Conservation (phyloP, 1,140 invertebrate species). For the Sminthurides bifidus region DNA sequence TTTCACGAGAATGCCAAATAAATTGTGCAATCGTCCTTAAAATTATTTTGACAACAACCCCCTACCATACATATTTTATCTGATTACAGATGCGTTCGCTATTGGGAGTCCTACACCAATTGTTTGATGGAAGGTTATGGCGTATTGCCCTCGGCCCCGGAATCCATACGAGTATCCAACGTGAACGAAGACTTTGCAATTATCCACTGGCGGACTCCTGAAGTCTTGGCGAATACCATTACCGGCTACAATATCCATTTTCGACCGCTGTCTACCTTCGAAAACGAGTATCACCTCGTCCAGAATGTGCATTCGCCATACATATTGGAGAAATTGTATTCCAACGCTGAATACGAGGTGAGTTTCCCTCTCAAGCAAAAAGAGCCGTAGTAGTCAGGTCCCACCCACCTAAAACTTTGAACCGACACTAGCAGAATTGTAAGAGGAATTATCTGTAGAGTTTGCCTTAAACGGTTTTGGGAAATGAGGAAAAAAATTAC, state of each 20-base stretch:
- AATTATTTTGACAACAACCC: too few relatives aligned
- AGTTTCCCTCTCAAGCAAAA: background rate
- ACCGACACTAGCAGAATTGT: too few relatives aligned
- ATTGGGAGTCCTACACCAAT: constrained; percentile 63
- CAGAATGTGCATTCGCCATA: constrained; percentile 47
- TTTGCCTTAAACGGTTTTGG: background rate
- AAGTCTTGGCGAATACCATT: constrained; percentile 55
- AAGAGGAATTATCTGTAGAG: background rate
- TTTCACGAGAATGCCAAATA: too few relatives aligned
- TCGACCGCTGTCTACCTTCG: constrained; percentile 40
- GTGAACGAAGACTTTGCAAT: constrained; percentile 61
- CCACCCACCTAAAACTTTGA: background rate
- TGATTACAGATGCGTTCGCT: constrained; percentile 55
- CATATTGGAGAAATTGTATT: constrained; percentile 57
- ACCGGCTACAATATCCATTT: constrained; percentile 55
- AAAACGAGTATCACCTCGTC: constrained; percentile 42
- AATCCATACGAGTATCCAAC: constrained; percentile 52
- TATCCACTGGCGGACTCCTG: constrained; percentile 62
- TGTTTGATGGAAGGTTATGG: constrained; percentile 71
- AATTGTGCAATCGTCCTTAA: too few relatives aligned
- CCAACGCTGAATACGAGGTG: constrained; percentile 63
- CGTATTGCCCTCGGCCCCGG: constrained; percentile 55
- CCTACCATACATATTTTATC: too few relatives aligned
- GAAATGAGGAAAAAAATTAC: too few relatives aligned
- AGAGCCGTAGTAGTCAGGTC: background rate